Percentiles rank a stretch among this genome's conserved stretches.
These are phyloP conservation scores for Panurus biarmicus DNA, from an alignment of 2,113 vertebrate species.

Conservation along the genomic window DNA sequence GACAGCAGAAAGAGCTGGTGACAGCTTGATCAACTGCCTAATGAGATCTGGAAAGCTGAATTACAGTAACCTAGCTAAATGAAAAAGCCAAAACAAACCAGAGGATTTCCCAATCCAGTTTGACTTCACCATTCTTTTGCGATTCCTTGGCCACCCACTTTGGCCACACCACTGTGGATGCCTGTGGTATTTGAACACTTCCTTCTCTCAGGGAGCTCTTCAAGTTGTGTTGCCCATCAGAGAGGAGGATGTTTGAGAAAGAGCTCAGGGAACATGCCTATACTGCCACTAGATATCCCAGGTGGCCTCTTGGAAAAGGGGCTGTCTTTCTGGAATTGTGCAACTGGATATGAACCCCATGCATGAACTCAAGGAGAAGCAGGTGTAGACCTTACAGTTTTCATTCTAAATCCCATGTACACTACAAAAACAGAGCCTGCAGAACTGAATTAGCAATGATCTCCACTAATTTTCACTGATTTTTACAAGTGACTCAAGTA, in stretches of 20 bases:
- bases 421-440: background rate
- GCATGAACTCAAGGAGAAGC: background rate
- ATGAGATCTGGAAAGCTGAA: background rate
- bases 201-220: background rate
- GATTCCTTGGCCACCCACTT: background rate
- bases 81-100: background rate
- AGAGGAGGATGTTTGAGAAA: background rate
- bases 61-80: background rate
- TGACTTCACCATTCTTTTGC: fast-evolving
- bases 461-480: background rate
- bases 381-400: background rate
- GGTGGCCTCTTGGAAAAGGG: background rate
- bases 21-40: background rate
- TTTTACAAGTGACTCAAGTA: background rate
- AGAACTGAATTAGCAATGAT: background rate
- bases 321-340: background rate
- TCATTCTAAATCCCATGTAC: background rate
- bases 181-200: background rate
- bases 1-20: background rate
- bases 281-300: background rate
- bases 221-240: fast-evolving
- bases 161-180: background rate
- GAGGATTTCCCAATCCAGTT: background rate
- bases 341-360: background rate
- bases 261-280: fast-evolving